phyloP scores from a whole-genome alignment of 2,888 invertebrate species.

The Zygaena filipendulae region DNA sequence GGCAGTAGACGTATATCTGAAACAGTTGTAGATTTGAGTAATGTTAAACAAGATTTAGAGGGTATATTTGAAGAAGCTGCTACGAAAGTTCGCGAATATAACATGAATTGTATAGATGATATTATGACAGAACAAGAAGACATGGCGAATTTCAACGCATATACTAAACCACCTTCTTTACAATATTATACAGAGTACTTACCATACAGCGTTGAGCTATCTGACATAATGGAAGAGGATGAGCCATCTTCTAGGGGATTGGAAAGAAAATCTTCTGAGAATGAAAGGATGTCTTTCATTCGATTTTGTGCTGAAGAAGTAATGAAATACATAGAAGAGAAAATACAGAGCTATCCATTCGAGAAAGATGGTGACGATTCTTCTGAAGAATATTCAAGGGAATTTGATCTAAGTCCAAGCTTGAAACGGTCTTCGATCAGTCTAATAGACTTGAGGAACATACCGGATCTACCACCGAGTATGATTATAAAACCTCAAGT shows the following conservation, averaged over 20 bases:
- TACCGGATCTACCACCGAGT: slow-evolving; percentile 54
- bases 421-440: slow-evolving; percentile 47
- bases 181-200: slow-evolving; percentile 35
- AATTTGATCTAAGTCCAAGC: slow-evolving; percentile 42
- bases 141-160: slow-evolving; percentile 45
- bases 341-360: slow-evolving; percentile 24
- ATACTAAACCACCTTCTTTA: slow-evolving; percentile 43
- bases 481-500: slow-evolving; percentile 53
- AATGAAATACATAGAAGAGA: slow-evolving; percentile 41
- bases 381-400: slow-evolving; percentile 30
- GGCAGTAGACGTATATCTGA: slow-evolving; percentile 46
- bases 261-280: slow-evolving; percentile 30
- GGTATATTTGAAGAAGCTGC: slow-evolving; percentile 45
- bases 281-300: slow-evolving; percentile 31
- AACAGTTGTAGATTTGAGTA: slow-evolving; percentile 48
- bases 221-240: slow-evolving; percentile 58
- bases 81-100: slow-evolving; percentile 29
- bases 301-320: slow-evolving; percentile 40
- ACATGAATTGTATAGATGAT: slow-evolving; percentile 32
- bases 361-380: slow-evolving; percentile 33
- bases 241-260: slow-evolving; percentile 40
- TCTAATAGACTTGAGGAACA: slow-evolving; percentile 48
- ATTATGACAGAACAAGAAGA: slow-evolving; percentile 57
- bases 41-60: slow-evolving; percentile 50
- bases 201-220: slow-evolving; percentile 50